Conservation (phyloP, 2,113 vertebrate genomes). For the Taxidea taxus region DNA sequence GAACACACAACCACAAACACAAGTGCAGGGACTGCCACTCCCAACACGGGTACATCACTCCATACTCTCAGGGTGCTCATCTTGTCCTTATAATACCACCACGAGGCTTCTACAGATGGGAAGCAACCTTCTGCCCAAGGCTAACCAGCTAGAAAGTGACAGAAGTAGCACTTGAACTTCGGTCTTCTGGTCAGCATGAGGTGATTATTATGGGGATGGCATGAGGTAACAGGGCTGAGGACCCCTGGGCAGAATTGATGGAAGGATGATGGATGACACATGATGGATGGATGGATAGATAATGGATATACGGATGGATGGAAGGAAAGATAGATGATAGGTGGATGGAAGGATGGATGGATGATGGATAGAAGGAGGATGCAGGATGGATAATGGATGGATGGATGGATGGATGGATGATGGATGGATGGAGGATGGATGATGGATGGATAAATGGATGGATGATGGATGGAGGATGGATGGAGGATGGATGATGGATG, state of each 20-base stretch:
- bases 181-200: background rate
- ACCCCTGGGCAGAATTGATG: background rate
- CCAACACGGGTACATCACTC: accelerated
- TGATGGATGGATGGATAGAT: background rate
- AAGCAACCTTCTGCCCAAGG: too few relatives aligned
- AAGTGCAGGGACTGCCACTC: background rate
- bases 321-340: too few relatives aligned
- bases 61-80: accelerated
- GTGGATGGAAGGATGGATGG: background rate
- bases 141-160: background rate
- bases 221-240: background rate
- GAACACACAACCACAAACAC: background rate
- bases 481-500: background rate
- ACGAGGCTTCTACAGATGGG: background rate
- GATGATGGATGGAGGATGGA: background rate
- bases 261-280: background rate
- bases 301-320: accelerated
- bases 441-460: accelerated
- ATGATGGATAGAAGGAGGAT: too few relatives aligned
- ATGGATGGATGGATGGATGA: background rate
- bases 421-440: background rate
- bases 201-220: background rate
- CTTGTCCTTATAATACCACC: too few relatives aligned
- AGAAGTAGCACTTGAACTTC: background rate
- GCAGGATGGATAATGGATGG: background rate